These are phyloP conservation scores for Pilophorus perplexus DNA, from an alignment of 2,888 invertebrate species.

Conservation along the genomic window DNA sequence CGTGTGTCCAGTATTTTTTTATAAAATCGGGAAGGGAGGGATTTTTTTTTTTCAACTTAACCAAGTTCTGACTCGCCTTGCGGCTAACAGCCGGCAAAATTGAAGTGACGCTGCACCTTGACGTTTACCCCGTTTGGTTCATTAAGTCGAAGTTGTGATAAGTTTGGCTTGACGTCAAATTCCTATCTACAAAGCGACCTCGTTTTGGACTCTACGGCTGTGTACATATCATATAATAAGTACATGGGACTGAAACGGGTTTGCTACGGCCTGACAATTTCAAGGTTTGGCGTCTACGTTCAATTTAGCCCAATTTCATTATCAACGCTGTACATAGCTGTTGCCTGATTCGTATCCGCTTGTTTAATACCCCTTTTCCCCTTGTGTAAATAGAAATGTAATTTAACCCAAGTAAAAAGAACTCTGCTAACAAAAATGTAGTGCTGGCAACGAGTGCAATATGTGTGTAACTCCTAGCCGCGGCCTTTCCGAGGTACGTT, in stretches of 20 bases:
- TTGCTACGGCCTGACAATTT: too few species aligned
- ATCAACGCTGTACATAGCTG: background rate
- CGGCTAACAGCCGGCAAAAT: too few species aligned
- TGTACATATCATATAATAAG: too few species aligned
- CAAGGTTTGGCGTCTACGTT: too few species aligned
- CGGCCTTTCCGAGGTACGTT: constrained; percentile 4
- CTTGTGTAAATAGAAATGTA: constrained; percentile 1
- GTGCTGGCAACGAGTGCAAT: constrained; percentile 38
- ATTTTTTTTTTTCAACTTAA: background rate
- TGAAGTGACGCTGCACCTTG: too few species aligned
- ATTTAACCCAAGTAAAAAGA: constrained; percentile 17
- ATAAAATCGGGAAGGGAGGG: background rate
- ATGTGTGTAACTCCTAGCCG: constrained; percentile 27
- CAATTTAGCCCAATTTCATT: background rate
- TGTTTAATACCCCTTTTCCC: background rate
- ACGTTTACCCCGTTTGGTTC: too few species aligned
- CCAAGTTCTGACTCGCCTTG: too few species aligned
- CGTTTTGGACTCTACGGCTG: too few species aligned
- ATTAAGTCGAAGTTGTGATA: too few species aligned
- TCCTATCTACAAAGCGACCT: too few species aligned
- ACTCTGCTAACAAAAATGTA: constrained; percentile 4
- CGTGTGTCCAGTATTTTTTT: constrained; percentile 24
- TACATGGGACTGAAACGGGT: too few species aligned
- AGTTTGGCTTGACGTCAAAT: too few species aligned
- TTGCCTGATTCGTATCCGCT: background rate